phyloP scores from a whole-genome alignment of 2,797 vertebrate genomes.

The Gallirallus australis region DNA sequence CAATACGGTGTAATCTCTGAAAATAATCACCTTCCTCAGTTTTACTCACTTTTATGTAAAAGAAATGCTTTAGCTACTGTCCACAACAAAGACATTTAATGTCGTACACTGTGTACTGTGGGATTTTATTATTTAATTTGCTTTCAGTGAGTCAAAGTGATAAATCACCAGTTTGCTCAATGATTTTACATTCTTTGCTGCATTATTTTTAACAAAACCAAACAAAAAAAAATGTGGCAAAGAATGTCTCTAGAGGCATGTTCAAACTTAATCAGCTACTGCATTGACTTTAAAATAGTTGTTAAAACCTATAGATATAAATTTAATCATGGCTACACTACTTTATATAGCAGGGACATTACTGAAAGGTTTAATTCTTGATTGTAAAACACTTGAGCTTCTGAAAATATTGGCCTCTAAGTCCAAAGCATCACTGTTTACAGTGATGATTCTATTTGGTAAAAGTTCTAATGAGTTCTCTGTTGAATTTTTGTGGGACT shows the following conservation, averaged over 20 bases:
- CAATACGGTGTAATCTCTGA: not conserved
- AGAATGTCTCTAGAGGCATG: not conserved
- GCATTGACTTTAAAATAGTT: not conserved
- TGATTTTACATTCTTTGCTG: not conserved
- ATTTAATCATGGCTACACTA: not conserved
- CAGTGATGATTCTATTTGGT: not conserved
- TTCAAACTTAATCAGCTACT: not conserved
- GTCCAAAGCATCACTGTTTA: not conserved
- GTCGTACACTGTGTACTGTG: not conserved
- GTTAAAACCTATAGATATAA: slow-evolving; percentile 9
- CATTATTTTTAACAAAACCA: not conserved
- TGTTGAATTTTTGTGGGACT: not conserved
- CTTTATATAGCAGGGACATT: not conserved
- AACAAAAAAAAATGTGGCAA: not conserved
- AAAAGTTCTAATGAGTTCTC: not conserved
- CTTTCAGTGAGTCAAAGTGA: not conserved
- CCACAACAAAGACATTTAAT: not conserved
- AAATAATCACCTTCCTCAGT: not conserved
- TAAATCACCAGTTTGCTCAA: not conserved
- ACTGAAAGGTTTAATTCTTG: not conserved
- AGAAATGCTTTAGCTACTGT: not conserved
- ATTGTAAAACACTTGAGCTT: not conserved
- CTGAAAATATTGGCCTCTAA: not conserved
- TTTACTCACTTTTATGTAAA: not conserved
- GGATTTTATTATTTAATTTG: not conserved